Base-by-base conservation (phyloP, 2,888 invertebrate genomes). In the Perizoma flavofasciatum region DNA sequence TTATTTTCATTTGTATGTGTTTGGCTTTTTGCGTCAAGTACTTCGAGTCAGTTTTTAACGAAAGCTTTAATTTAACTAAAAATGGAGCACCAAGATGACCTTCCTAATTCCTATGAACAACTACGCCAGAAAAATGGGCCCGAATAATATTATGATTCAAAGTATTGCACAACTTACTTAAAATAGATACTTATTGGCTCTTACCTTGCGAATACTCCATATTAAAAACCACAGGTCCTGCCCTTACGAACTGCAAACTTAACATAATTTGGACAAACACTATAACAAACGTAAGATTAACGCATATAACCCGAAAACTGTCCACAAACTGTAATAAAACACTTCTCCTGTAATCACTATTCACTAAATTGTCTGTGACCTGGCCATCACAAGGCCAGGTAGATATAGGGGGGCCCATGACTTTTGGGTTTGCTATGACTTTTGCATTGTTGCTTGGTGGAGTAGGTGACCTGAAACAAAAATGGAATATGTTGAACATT, bases 121-220 rank as follows among this genome's bases (percentile, higher is more conserved):
- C n/a, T n/a, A n/a, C 22, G 22, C 22, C 1, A 22, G 22, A 22
- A 22, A 22, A 22, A 3, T 22, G 22, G 22, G 3, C 22, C 22
- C 22, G 22, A 22, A 22, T 22, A 22, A 22, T 2, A 22, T 22
- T 22, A 22, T 3, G 22, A 22, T 22, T 22, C 22, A 22, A 22
- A 22, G 22, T 22, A 22, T 22, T 22, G 22, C 22, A 22, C 22
- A 2, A 22, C 22, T 22, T 37, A 37, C 4, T 6, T 7, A 37
- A 37, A 37, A 37, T 41, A 11, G 47, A 48, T n/a, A 41, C 22
- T 22, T 22, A 61, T 39, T 37, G 5, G 33, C 32, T 37, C 69
- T 81, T 77, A 92, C 91, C 91, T 85, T 90, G 91, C 60, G 86
- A 79, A 78, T 91, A 89, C 73, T 89, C 87, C 87, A 90, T 71